A percentile compares a stretch with the other conserved stretches of the same genome.
These are phyloP conservation scores for Zalophus californianus DNA, from an alignment of 2,797 vertebrate genomes.

Conservation along the genomic window DNA sequence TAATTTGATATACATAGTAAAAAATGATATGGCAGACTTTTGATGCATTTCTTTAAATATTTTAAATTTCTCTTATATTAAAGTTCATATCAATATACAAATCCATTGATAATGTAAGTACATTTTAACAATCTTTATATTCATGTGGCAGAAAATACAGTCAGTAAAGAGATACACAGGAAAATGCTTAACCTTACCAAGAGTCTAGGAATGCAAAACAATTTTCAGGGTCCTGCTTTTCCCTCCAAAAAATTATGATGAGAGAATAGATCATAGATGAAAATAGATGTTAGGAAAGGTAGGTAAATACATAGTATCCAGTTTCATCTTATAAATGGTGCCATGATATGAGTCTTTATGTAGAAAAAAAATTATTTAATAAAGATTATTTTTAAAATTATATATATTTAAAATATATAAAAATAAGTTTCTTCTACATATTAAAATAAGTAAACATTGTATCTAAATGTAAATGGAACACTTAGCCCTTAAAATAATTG, in stretches of 20 bases:
- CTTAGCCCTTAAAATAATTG: not conserved
- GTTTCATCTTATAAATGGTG: not conserved
- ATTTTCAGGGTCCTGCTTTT: not conserved
- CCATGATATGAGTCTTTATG: not conserved
- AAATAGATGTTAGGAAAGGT: not conserved
- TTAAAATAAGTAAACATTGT: not conserved
- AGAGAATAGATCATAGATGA: not conserved
- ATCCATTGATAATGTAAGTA: not conserved
- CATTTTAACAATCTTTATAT: not conserved
- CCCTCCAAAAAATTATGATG: not conserved
- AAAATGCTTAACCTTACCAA: conserved; percentile 21
- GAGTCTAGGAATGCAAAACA: conserved; percentile 9
- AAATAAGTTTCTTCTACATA: not conserved
- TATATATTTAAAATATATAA: not conserved
- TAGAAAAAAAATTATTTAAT: not conserved
- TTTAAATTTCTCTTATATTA: not conserved
- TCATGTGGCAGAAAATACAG: not conserved
- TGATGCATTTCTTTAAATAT: not conserved
- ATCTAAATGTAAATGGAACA: not conserved
- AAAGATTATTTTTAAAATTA: not conserved
- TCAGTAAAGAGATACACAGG: not conserved
- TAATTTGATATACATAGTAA: not conserved
- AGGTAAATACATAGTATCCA: not conserved
- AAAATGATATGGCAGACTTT: not conserved
- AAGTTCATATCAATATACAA: not conserved